Evolutionary conservation across 2,888 invertebrate genomes (phyloP).

Genomic region (Hybos culiciformis): DNA sequence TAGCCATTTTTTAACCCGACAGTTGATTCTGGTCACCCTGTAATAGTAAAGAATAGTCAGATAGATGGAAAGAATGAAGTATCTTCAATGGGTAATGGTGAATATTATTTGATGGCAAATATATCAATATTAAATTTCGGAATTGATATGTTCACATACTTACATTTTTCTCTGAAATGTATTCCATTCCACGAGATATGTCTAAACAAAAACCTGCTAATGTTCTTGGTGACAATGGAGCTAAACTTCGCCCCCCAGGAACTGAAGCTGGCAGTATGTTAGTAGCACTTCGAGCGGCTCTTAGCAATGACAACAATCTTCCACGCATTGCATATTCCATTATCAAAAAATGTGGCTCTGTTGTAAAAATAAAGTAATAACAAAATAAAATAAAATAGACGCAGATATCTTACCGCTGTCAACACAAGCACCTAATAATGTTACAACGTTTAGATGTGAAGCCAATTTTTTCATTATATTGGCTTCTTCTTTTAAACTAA

Average conservation of each 20-base stretch:
- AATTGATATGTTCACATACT: conserved; percentile 19
- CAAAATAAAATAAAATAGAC: conserved; percentile 3
- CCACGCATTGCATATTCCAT: conserved; percentile 82
- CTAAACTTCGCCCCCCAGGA: conserved; percentile 31
- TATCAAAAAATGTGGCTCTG: conserved; percentile 69
- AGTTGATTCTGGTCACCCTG: too few relatives aligned
- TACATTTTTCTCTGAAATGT: conserved; percentile 66
- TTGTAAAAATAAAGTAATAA: conserved; percentile 20
- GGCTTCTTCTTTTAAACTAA: conserved; percentile 62
- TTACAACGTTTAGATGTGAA: conserved; percentile 70
- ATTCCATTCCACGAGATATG: conserved; percentile 75
- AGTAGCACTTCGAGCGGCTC: conserved; percentile 39
- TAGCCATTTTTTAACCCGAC: too few relatives aligned
- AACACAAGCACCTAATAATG: conserved; percentile 67
- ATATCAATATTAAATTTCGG: background rate
- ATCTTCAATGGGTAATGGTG: background rate
- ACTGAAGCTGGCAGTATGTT: conserved; percentile 38
- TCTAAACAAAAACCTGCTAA: conserved; percentile 69
- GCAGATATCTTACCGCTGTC: conserved; percentile 49
- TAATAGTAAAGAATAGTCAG: background rate
- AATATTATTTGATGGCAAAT: background rate
- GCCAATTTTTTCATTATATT: conserved; percentile 76
- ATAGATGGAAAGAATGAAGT: background rate
- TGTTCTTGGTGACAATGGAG: conserved; percentile 42
- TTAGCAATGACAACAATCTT: conserved; percentile 59